Base-by-base conservation (phyloP, 2,797 vertebrate species). In the Notolabrus celidotus region DNA sequence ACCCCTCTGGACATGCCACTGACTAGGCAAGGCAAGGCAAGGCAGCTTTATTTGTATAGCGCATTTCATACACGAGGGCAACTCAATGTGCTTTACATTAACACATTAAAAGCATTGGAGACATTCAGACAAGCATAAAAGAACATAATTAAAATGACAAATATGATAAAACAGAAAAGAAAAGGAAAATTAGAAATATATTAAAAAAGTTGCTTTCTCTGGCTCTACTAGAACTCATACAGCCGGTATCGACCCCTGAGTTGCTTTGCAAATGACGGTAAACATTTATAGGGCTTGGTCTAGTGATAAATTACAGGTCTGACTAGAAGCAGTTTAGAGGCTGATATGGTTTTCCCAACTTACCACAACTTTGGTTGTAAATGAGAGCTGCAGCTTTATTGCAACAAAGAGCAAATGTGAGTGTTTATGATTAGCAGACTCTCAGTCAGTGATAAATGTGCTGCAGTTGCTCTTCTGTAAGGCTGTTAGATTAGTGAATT, bases 331-430 rank as follows among this genome's bases (percentile, higher is more conserved):
- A 51, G 53, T 42, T 53, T 38, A 31, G 52, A 58, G 19, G 36
- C 22, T 38, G 39, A 63, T 74, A 41, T 0, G 14, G 23, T 38
- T 65, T 43, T 34, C 19, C 23, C 23, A 12, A 66, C 70, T 60
- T 45, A 36, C 41, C 20, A 10, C 5, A 46, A 61, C 71, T 76
- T 52, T 22, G 14, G 42, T 72, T 70, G 79, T 62, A 33, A 77
- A 83, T 54, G 39, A 38, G 38, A 36, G 45, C 49, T 60, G 55
- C 74, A 66, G 55, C 27, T 74, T 79, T 79, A 75, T 79, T 76
- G 23, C 15, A 51, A 79, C 47, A 52, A 7, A 29, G 50, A 10
- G 52, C 34, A n/a, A 56, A 51, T 63, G 50, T 5, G 9, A 27
- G 12, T 20, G 43, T 57, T 47, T 14, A 2, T 5, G 49, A 43